These are phyloP conservation scores for Corella eumyota DNA, from an alignment of 23 tunicate genomes.

Conservation along the genomic window DNA sequence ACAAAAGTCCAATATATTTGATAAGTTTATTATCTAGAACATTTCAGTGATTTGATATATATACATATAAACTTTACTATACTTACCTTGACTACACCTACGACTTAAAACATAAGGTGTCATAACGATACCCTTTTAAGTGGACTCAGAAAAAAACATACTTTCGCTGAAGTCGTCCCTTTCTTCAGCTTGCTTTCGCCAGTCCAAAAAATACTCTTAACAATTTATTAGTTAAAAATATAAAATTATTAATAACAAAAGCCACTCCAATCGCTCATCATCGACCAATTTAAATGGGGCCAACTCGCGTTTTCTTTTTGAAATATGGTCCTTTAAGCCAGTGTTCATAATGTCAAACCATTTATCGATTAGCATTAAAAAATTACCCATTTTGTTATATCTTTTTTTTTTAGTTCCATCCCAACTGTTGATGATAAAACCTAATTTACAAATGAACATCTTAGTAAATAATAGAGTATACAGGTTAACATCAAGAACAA, in stretches of 20 bases:
- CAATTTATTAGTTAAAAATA: not conserved
- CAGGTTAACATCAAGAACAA: no score
- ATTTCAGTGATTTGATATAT: no score
- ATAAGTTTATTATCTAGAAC: not conserved
- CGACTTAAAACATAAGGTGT: not conserved
- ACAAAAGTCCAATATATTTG: not conserved
- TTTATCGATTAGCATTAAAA: not conserved
- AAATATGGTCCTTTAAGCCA: not conserved
- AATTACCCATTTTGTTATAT: not conserved
- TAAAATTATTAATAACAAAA: no score
- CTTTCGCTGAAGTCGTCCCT: not conserved
- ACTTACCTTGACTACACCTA: not conserved
- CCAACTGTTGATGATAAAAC: not conserved
- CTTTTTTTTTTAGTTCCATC: not conserved
- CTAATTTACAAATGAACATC: not conserved
- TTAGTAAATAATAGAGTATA: no score
- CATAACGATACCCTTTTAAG: not conserved
- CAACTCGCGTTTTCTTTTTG: not conserved
- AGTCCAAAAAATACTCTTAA: not conserved
- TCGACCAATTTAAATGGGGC: not conserved
- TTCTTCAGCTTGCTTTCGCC: not conserved
- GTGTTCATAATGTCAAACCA: not conserved
- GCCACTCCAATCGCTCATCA: not conserved
- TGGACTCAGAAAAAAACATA: not conserved
- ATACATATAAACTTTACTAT: no score